A percentile compares a stretch with the other conserved stretches of the same genome.
phyloP scores from a whole-genome alignment of 2,888 invertebrate species.

The Venusia cambrica region DNA sequence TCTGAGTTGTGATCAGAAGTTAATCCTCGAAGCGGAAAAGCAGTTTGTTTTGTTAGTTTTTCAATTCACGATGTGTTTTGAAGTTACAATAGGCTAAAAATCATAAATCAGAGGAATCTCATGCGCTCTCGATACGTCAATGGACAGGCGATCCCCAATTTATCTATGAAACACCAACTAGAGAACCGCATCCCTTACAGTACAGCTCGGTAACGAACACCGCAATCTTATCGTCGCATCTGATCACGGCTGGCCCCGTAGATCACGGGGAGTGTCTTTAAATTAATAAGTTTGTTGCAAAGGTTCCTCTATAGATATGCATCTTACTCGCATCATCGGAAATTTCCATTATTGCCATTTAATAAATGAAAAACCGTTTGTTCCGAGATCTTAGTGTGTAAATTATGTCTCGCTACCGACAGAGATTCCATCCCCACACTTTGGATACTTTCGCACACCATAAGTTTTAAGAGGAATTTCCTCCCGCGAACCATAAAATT shows the following conservation, averaged over 20 bases:
- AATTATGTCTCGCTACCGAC: too few relatives aligned
- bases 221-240: constrained; percentile 37
- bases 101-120: too few relatives aligned
- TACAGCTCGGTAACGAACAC: constrained; percentile 26
- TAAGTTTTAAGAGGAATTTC: too few relatives aligned
- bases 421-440: too few relatives aligned
- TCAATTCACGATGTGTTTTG: too few relatives aligned
- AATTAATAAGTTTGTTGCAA: constrained; percentile 44
- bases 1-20: too few relatives aligned
- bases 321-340: constrained; percentile 40
- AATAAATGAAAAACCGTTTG: too few relatives aligned
- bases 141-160: constrained; percentile 15
- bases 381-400: too few relatives aligned
- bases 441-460: too few relatives aligned
- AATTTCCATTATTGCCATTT: constrained; percentile 29
- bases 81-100: background rate
- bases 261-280: constrained; percentile 35
- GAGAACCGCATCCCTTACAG: constrained; percentile 21
- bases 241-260: constrained; percentile 35
- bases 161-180: constrained; percentile 21
- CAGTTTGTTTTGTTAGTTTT: too few relatives aligned
- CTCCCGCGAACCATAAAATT: too few relatives aligned
- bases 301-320: constrained; percentile 40
- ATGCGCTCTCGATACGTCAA: constrained; percentile 18
- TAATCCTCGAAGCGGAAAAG: too few relatives aligned